Evolutionary conservation across 2,888 invertebrate genomes (phyloP), one percentile per base, ranked within the genome.

Genomic region (Clanis bilineata): DNA sequence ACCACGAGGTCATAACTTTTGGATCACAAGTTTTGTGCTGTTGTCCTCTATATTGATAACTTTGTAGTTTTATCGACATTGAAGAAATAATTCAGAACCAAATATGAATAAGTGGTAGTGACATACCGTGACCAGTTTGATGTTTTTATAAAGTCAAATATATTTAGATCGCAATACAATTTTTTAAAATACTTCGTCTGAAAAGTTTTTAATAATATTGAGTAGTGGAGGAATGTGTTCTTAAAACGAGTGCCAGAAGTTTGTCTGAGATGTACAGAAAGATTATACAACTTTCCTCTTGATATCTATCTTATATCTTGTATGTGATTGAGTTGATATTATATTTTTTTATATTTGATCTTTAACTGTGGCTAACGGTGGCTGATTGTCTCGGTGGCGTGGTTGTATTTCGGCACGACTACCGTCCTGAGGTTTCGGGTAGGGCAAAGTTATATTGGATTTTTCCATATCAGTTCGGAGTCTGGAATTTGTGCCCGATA

Each of bases 141-240:
- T 5, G 28, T 28, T 47, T 28, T 28, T n/a, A 6, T 32, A 3
- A 9, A 36, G 36, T 36, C 12, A 45, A 45, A 51, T 28, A 4
- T 12, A 2, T 32, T 51, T 9, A 32, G 18, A 10, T 51, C 4
- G 25, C 32, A 51, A 18, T 21, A 18, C 32, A 21, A 51, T 21
- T 23, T 32, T n/a, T 18, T 18, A 51, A 51, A n/a, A 9, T 28
- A 9, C 28, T 51, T 18, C 3, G 51, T 36, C 44, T 57, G 18
- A 44, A 57, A 57, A 44, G 43, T 22, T 32, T 44, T 57, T 57
- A 43, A 32, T 44, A 57, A 18, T 22, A 7, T 57, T 32, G 43
- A 57, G 32, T 44, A 57, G 44, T 25, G 15, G 32, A 45, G 45
- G 45, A 51, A 51, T 32, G 32, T 51, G 32, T 32, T 51, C 32